A percentile compares a stretch with the other conserved stretches of the same genome.
Evolutionary conservation across 2,888 invertebrate genomes (phyloP).

Genomic region (Agrotis ipsilon): DNA sequence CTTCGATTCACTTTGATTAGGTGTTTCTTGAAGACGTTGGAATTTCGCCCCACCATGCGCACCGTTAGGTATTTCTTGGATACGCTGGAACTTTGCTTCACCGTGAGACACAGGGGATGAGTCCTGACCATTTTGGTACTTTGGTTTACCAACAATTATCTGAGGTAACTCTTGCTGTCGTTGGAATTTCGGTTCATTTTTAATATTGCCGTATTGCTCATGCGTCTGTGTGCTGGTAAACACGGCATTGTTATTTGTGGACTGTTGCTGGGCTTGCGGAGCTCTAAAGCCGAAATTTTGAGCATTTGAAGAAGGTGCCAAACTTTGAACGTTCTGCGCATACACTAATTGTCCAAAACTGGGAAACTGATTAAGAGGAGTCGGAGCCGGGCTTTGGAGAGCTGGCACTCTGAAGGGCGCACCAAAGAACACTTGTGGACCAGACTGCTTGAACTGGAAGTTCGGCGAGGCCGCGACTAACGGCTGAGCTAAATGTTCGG

Average conservation of each 20-base stretch:
- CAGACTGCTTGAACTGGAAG: conserved; percentile 75
- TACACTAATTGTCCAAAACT: conserved; percentile 74
- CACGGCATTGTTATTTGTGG: conserved; percentile 75
- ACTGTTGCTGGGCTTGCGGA: conserved; percentile 74
- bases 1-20: conserved; percentile 46
- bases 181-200: conserved; percentile 66
- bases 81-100: conserved; percentile 47
- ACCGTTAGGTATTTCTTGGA: conserved; percentile 49
- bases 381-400: conserved; percentile 72
- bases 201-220: conserved; percentile 68
- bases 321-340: conserved; percentile 72
- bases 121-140: conserved; percentile 70
- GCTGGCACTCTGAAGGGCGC: conserved; percentile 76
- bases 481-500: conserved; percentile 85
- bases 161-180: conserved; percentile 51
- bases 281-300: conserved; percentile 41
- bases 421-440: conserved; percentile 77
- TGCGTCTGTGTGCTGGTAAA: conserved; percentile 71
- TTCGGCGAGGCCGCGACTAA: conserved; percentile 77
- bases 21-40: conserved; percentile 70
- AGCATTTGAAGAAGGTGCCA: conserved; percentile 65
- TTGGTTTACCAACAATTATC: conserved; percentile 52
- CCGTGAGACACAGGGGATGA: conserved; percentile 39
- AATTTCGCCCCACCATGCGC: conserved; percentile 57
- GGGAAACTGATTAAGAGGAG: conserved; percentile 70